Percentiles rank a stretch among this genome's conserved stretches.
Conservation (phyloP, 2,888 invertebrate genomes). For the Melinopterus prodromus region DNA sequence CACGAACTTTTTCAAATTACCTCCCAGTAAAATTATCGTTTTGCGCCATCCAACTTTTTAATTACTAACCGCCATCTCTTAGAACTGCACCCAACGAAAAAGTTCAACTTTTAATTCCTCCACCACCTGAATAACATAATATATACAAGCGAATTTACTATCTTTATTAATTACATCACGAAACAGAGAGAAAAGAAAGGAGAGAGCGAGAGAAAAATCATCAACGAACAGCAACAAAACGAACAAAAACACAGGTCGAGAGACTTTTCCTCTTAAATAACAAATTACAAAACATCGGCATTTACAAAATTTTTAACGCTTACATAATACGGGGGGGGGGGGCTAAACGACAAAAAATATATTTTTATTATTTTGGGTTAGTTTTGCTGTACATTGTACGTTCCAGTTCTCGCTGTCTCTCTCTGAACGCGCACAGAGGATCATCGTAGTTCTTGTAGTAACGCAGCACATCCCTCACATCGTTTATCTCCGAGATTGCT, state of each 20-base stretch:
- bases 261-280: neutral
- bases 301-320: neutral
- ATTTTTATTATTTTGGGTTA: constrained; percentile 10
- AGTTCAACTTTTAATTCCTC: neutral
- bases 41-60: neutral
- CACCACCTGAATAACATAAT: neutral
- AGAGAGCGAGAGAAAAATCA: neutral
- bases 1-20: neutral
- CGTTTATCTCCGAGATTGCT: constrained; percentile 93
- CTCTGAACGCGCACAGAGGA: constrained; percentile 91
- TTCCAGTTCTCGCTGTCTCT: constrained; percentile 81
- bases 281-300: neutral
- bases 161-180: neutral
- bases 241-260: neutral
- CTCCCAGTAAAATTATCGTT: neutral
- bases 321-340: neutral
- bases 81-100: neutral
- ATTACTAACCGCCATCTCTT: neutral
- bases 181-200: neutral
- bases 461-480: constrained; percentile 91
- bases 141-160: neutral
- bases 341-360: neutral
- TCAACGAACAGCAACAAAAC: neutral
- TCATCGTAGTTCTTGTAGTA: constrained; percentile 95
- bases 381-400: constrained; percentile 31